Conservation (phyloP, 2,797 vertebrate species). For the Lepilemur ruficaudatus region DNA sequence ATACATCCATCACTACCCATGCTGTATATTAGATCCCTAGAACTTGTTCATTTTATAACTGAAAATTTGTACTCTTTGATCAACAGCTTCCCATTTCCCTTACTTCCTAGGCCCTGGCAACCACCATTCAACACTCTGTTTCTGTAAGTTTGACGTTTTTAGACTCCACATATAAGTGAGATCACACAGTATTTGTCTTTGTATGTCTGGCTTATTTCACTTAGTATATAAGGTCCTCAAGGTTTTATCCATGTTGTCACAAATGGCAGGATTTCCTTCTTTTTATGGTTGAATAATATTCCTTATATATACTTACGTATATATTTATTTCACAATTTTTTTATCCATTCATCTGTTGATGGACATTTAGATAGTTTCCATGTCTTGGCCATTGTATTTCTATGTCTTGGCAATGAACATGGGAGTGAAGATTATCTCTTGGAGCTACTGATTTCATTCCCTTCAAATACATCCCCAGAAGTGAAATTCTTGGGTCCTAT, state of each 20-base stretch:
- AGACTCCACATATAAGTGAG: background rate
- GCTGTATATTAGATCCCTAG: background rate
- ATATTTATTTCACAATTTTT: background rate
- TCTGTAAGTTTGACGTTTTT: background rate
- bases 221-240: background rate
- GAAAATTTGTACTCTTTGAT: background rate
- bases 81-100: background rate
- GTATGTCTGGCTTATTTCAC: background rate
- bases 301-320: background rate
- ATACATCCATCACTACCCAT: background rate
- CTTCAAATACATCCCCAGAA: background rate
- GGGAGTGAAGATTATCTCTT: background rate
- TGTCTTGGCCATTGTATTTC: background rate
- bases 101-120: background rate
- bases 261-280: background rate
- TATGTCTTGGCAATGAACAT: background rate
- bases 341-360: background rate
- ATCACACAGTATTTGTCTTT: background rate
- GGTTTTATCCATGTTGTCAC: background rate
- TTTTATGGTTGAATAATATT: background rate
- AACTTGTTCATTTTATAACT: background rate
- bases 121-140: background rate
- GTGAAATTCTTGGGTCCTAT: background rate
- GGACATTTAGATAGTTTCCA: background rate
- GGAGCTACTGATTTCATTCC: background rate